Conservation (phyloP, 1,140 invertebrate genomes). For the Polyergus mexicanus region DNA sequence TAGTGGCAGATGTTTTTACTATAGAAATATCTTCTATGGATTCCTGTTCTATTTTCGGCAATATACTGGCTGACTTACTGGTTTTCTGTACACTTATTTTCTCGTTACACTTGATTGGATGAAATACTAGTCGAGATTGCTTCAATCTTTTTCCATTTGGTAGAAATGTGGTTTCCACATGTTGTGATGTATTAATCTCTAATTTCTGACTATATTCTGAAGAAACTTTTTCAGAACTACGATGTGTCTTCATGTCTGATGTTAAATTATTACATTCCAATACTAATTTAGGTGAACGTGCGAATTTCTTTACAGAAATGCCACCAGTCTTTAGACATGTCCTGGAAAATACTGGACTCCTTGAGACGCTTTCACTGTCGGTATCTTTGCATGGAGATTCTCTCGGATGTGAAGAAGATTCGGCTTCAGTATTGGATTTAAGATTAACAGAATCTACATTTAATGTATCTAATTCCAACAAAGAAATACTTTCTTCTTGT, state of each 20-base stretch:
- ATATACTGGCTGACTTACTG: neutral
- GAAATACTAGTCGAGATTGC: conserved; percentile 74
- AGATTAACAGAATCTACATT: neutral
- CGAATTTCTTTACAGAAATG: neutral
- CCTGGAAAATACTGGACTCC: conserved; percentile 32
- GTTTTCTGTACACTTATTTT: neutral
- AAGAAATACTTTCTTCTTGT: neutral
- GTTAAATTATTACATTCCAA: neutral
- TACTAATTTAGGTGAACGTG: neutral
- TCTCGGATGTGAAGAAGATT: neutral
- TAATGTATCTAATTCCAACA: conserved; percentile 1
- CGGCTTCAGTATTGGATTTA: neutral
- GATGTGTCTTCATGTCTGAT: neutral
- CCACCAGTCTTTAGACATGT: neutral
- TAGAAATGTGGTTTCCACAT: conserved; percentile 66
- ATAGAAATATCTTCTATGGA: neutral
- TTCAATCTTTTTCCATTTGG: conserved; percentile 73
- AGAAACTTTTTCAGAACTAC: neutral
- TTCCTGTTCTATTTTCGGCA: neutral
- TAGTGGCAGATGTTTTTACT: neutral
- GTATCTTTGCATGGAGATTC: neutral
- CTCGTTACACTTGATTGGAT: conserved; percentile 49
- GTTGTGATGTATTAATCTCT: conserved; percentile 65
- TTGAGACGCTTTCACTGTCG: neutral
- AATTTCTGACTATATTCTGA: conserved; percentile 58